A percentile compares a stretch with the other conserved stretches of the same genome.
Conservation (phyloP, 2,113 vertebrate genomes). For the Sinocyclocheilus anshuiensis region DNA sequence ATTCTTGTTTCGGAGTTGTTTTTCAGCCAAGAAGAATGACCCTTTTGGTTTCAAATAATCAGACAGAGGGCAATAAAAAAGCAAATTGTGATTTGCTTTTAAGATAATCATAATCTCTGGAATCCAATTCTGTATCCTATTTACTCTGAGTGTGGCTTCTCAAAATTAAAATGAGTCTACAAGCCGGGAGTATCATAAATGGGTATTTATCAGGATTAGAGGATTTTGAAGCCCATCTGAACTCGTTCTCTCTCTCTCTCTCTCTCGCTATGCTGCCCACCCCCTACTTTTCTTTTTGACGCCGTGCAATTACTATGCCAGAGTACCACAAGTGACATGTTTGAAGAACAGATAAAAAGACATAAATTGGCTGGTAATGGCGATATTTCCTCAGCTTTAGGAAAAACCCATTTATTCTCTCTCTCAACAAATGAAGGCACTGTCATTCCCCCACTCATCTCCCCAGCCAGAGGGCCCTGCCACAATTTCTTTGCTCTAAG, state of each 20-base stretch:
- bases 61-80: conserved; percentile 65
- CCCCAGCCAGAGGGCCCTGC: conserved; percentile 81
- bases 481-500: conserved; percentile 82
- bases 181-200: conserved; percentile 89
- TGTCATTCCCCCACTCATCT: conserved; percentile 94
- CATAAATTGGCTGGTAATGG: conserved; percentile 99
- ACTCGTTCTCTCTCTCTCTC: conserved; percentile 29
- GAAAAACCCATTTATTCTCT: conserved; percentile 99
- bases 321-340: conserved; percentile 99
- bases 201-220: conserved; percentile 94
- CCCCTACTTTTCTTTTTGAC: conserved; percentile 60
- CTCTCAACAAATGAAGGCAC: conserved; percentile 99
- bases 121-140: conserved; percentile 93
- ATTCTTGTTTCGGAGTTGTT: conserved; percentile 37
- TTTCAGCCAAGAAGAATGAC: conserved; percentile 47
- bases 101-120: conserved; percentile 75
- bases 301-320: conserved; percentile 96
- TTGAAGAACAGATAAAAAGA: conserved; percentile 99
- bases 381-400: conserved; percentile 99
- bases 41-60: conserved; percentile 52
- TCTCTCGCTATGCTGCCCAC: conserved; percentile 34
- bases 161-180: conserved; percentile 98
- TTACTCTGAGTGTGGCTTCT: conserved; percentile 86
- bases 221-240: conserved; percentile 83
- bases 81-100: conserved; percentile 72